These are phyloP conservation scores for Microvelia longipes DNA, from an alignment of 1,140 invertebrate species.

Conservation along the genomic window DNA sequence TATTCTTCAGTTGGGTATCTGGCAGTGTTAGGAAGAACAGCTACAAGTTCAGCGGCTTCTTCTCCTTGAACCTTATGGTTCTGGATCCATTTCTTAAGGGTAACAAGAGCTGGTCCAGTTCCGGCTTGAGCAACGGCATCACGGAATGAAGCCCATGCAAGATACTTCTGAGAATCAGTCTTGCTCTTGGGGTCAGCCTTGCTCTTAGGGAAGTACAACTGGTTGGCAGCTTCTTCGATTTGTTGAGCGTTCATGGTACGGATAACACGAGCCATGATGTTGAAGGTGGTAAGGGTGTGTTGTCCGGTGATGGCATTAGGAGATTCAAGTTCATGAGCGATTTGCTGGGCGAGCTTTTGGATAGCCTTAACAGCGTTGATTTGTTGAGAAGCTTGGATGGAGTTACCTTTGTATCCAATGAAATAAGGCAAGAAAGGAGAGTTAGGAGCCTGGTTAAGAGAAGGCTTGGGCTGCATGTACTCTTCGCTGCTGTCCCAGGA, in stretches of 20 bases:
- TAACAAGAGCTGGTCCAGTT: conserved; percentile 42
- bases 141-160: conserved; percentile 34
- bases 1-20: conserved; percentile 44
- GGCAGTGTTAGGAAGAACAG: conserved; percentile 32
- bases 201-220: conserved; percentile 31
- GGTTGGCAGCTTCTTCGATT: conserved; percentile 31
- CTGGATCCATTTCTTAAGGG: conserved; percentile 41
- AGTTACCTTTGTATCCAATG: conserved; percentile 31
- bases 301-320: conserved; percentile 37
- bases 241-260: conserved; percentile 42
- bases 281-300: conserved; percentile 37
- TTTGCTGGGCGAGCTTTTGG: conserved; percentile 35
- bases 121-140: conserved; percentile 45
- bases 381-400: conserved; percentile 17
- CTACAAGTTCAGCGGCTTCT: conserved; percentile 39
- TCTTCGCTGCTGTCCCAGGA: conserved; percentile 19
- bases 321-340: conserved; percentile 39
- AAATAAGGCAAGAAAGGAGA: conserved; percentile 35
- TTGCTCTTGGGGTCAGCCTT: conserved; percentile 18
- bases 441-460: conserved; percentile 30
- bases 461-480: conserved; percentile 30
- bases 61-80: conserved; percentile 33
- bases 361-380: conserved; percentile 29
- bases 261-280: conserved; percentile 37
- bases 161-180: conserved; percentile 15